Conservation (phyloP, 2,888 invertebrate species). For the Ochropacha duplaris region DNA sequence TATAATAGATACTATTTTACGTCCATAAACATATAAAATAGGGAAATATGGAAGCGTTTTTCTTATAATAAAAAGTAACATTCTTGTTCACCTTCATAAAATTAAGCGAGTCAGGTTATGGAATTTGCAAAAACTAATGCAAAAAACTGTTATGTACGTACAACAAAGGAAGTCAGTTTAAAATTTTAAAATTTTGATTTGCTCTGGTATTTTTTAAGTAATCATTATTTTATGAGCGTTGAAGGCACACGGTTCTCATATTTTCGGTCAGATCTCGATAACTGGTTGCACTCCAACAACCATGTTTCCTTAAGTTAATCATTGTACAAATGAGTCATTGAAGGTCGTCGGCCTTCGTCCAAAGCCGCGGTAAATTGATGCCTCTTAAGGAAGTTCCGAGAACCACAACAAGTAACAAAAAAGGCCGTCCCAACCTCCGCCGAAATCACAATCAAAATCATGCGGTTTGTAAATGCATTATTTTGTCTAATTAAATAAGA, state of each 20-base stretch:
- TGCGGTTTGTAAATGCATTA: conserved; percentile 28
- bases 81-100: no score
- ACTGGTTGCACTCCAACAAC: conserved; percentile 25
- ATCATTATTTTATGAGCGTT: not conserved
- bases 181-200: not conserved
- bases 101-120: no score
- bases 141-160: no score
- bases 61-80: no score
- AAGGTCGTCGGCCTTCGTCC: conserved; percentile 54
- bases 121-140: no score
- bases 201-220: not conserved
- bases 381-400: conserved; percentile 56
- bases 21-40: no score
- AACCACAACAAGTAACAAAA: conserved; percentile 47
- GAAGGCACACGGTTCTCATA: not conserved
- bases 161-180: not conserved
- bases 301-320: conserved; percentile 48
- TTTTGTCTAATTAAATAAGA: no score
- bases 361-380: conserved; percentile 52
- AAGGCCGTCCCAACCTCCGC: conserved; percentile 35
- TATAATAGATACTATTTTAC: no score
- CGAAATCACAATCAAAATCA: conserved; percentile 45
- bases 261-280: conserved; percentile 7
- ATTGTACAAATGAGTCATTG: conserved; percentile 48
- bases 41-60: no score